Percentiles rank a stretch among this genome's conserved stretches.
Conservation (phyloP, 1,140 invertebrate species). For the Ceratosolen fusciceps region DNA sequence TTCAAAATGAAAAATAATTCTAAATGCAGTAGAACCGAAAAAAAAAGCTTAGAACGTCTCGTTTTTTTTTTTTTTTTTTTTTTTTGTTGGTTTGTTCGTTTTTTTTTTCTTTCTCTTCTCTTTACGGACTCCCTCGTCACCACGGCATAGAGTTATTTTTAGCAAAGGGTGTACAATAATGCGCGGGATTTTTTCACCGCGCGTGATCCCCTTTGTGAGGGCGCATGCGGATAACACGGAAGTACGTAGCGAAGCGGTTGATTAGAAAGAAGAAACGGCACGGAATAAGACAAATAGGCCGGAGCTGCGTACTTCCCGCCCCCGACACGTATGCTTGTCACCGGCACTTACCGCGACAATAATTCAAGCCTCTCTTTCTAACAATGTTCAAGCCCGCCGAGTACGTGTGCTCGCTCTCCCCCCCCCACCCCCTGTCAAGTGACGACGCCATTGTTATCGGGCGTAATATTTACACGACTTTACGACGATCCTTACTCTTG, state of each 20-base stretch:
- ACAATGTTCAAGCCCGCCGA: no score
- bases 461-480: background rate
- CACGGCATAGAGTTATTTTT: background rate
- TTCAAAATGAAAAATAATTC: no score
- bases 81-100: no score
- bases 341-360: background rate
- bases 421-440: no score
- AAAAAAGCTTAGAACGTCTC: no score
- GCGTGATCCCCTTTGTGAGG: background rate
- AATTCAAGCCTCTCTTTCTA: background rate
- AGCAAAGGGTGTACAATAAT: background rate
- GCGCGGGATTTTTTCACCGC: background rate
- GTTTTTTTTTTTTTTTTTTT: no score
- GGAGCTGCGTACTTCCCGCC: background rate
- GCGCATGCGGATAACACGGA: background rate
- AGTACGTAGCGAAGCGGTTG: background rate
- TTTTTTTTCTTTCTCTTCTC: no score
- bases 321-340: background rate
- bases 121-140: no score
- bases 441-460: no score
- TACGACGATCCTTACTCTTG: background rate
- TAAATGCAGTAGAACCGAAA: no score
- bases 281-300: slow-evolving; percentile 8
- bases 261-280: background rate
- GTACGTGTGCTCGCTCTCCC: no score